Conservation (phyloP, 1,140 invertebrate species). For the Nephila pilipes region DNA sequence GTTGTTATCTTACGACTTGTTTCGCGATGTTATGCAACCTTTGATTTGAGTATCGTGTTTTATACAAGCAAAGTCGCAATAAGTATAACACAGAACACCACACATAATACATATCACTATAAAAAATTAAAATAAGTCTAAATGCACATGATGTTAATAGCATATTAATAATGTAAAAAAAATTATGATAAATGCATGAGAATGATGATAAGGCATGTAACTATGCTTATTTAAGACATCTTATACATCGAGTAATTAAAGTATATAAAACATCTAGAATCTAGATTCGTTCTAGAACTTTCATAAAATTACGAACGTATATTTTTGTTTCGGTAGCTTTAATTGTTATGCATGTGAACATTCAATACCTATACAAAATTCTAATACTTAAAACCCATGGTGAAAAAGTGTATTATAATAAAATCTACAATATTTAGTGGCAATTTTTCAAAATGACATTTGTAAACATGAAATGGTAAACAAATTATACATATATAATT, state of each 20-base stretch:
- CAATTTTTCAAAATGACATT: no score
- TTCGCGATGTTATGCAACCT: not conserved
- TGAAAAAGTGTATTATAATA: no score
- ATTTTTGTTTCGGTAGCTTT: not conserved
- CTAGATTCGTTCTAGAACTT: not conserved
- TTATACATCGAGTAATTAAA: not conserved
- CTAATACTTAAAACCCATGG: no score
- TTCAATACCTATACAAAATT: no score
- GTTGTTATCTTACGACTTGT: no score
- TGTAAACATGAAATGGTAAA: no score
- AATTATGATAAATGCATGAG: not conserved
- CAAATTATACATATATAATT: no score
- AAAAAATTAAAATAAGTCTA: not conserved
- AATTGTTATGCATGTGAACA: no score
- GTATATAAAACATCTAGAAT: not conserved
- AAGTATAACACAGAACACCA: not conserved
- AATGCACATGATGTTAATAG: not conserved
- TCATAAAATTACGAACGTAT: not conserved
- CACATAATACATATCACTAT: slow-evolving; percentile 28
- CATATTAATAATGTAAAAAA: not conserved
- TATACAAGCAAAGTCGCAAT: not conserved
- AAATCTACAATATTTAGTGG: no score
- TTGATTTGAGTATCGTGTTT: not conserved
- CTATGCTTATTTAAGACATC: not conserved
- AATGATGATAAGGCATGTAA: not conserved